phyloP scores from a whole-genome alignment of 2,113 vertebrate species.

The Poecilia latipinna region DNA sequence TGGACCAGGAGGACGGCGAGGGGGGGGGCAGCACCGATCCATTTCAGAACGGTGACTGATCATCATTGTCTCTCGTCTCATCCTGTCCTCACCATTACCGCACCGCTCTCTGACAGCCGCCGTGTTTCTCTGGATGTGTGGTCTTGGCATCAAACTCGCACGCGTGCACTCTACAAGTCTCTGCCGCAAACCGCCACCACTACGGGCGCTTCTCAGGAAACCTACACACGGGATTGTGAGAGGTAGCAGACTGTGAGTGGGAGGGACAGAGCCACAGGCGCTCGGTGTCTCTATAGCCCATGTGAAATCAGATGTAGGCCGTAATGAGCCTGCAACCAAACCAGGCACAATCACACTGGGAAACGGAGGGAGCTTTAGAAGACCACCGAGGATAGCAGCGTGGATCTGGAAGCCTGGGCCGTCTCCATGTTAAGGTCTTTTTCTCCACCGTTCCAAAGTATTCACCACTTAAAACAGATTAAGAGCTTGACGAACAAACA shows the following conservation, averaged over 20 bases:
- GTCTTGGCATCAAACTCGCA: conserved; percentile 66
- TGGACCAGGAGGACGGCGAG: conserved; percentile 45
- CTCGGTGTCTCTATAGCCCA: conserved; percentile 73
- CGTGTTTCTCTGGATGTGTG: conserved; percentile 68
- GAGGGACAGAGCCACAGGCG: conserved; percentile 75
- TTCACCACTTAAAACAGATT: conserved; percentile 80
- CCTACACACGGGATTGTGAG: conserved; percentile 72
- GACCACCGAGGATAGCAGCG: conserved; percentile 77
- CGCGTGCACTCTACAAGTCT: conserved; percentile 51
- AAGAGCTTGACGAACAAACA: conserved; percentile 73
- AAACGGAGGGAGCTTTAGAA: conserved; percentile 60
- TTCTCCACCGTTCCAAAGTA: conserved; percentile 71
- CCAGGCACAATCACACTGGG: conserved; percentile 64
- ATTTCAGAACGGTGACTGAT: conserved; percentile 70
- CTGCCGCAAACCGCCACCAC: conserved; percentile 51
- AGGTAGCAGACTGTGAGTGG: conserved; percentile 73
- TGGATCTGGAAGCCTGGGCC: conserved; percentile 49
- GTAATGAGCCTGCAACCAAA: conserved; percentile 76
- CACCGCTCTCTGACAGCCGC: conserved; percentile 50
- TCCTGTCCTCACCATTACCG: conserved; percentile 72
- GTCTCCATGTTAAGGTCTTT: conserved; percentile 61
- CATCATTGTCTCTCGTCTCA: conserved; percentile 74
- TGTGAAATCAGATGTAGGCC: conserved; percentile 81
- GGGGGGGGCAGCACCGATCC: conserved; percentile 55
- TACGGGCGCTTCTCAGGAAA: conserved; percentile 70